A percentile compares a stretch with the other conserved stretches of the same genome.
Evolutionary conservation across 2,888 invertebrate species (phyloP).

Genomic region (Drosophila buzzatii): DNA sequence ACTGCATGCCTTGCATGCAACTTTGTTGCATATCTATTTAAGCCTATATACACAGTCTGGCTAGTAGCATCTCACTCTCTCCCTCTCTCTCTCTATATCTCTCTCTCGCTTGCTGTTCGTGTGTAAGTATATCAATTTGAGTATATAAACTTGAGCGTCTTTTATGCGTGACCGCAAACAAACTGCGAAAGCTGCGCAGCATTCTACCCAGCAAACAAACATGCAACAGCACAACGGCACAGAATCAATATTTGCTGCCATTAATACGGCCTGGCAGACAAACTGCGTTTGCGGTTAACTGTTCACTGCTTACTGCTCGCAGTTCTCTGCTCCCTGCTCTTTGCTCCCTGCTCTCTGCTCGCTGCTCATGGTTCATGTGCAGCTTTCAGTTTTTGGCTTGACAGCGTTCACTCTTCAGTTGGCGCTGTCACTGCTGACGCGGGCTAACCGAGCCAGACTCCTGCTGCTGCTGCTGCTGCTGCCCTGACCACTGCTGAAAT

Average conservation of each 20-base stretch:
- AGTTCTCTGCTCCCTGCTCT: not conserved
- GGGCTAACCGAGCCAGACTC: slow-evolving; percentile 25
- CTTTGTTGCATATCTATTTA: slow-evolving; percentile 20
- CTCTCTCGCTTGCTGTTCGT: not conserved
- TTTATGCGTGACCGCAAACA: slow-evolving; percentile 51
- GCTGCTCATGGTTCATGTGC: not conserved
- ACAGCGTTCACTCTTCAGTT: slow-evolving; percentile 22
- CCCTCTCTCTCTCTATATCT: not conserved
- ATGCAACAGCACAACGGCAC: slow-evolving; percentile 32
- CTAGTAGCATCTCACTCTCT: not conserved
- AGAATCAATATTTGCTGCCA: slow-evolving; percentile 58
- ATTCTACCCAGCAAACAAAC: slow-evolving; percentile 29
- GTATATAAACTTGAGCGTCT: slow-evolving; percentile 43
- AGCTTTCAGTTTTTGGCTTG: slow-evolving; percentile 7
- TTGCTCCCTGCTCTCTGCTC: not conserved
- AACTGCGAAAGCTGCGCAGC: slow-evolving; percentile 40
- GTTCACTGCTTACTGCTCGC: slow-evolving; percentile 15
- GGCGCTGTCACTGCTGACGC: slow-evolving; percentile 26
- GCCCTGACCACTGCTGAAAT: slow-evolving; percentile 20
- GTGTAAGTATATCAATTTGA: slow-evolving; percentile 27
- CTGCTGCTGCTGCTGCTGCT: no score
- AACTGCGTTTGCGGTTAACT: slow-evolving; percentile 45
- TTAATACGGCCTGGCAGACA: slow-evolving; percentile 37
- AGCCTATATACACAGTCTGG: not conserved
- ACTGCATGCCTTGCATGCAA: slow-evolving; percentile 11